Evolutionary conservation across 2,888 invertebrate species (phyloP).

Genomic region (Andrena minutula): DNA sequence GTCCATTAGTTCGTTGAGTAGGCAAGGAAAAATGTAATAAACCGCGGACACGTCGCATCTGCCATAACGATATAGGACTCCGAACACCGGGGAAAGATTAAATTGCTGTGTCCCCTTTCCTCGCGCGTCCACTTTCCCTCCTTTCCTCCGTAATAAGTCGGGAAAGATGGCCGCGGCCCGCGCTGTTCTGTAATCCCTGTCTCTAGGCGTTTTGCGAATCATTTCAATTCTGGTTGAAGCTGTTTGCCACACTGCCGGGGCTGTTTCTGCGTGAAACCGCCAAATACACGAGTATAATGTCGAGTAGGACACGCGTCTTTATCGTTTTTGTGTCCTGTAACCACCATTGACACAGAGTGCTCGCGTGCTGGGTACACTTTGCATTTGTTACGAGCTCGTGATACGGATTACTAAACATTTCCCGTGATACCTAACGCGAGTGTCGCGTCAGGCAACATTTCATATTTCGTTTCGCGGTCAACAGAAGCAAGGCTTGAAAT

Average conservation of each 20-base stretch:
- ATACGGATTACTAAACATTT: background rate
- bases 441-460: background rate
- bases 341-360: too few relatives aligned
- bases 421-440: background rate
- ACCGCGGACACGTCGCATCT: slow-evolving; percentile 76
- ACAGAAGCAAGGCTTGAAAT: too few relatives aligned
- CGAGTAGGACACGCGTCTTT: too few relatives aligned
- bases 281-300: too few relatives aligned
- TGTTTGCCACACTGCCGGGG: too few relatives aligned
- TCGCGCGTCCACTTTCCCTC: slow-evolving; percentile 12
- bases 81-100: slow-evolving; percentile 74
- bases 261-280: too few relatives aligned
- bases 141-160: slow-evolving; percentile 32
- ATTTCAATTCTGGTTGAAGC: too few relatives aligned
- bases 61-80: slow-evolving; percentile 70
- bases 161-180: slow-evolving; percentile 17
- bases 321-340: too few relatives aligned
- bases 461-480: background rate
- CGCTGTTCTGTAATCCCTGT: too few relatives aligned
- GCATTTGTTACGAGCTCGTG: slow-evolving; percentile 3
- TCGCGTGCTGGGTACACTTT: too few relatives aligned
- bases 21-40: slow-evolving; percentile 80
- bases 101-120: slow-evolving; percentile 71
- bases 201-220: too few relatives aligned
- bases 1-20: slow-evolving; percentile 76